phyloP scores from a whole-genome alignment of 2,888 invertebrate genomes.

The Muschampia plurimacula region DNA sequence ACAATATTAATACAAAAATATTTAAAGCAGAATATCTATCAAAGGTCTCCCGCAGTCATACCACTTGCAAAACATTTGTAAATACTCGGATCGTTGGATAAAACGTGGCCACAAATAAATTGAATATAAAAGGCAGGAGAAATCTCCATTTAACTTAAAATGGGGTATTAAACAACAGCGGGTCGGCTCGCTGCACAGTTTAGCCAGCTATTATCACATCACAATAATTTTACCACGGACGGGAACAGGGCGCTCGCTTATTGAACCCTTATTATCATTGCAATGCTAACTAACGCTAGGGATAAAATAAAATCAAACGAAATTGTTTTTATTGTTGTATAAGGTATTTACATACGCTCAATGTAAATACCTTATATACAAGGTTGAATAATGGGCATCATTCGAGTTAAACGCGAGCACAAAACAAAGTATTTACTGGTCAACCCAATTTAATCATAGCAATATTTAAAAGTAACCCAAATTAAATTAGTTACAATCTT shows the following conservation, averaged over 20 bases:
- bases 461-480: too few relatives aligned
- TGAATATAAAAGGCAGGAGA: background rate
- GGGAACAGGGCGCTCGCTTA: background rate
- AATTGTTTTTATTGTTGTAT: too few relatives aligned
- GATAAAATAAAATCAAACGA: too few relatives aligned
- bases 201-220: background rate
- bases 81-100: background rate
- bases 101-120: slow-evolving; percentile 3
- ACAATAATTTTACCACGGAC: background rate
- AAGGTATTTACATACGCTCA: too few relatives aligned
- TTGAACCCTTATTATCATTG: background rate
- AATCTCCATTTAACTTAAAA: background rate
- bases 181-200: background rate
- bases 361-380: too few relatives aligned
- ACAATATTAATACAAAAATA: too few relatives aligned
- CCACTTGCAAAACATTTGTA: background rate
- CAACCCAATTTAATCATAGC: too few relatives aligned
- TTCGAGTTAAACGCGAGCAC: too few relatives aligned
- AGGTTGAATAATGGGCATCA: too few relatives aligned
- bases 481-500: too few relatives aligned
- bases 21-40: background rate
- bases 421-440: too few relatives aligned
- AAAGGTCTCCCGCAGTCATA: background rate
- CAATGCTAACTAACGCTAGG: background rate
- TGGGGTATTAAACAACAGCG: background rate